Percentiles rank a stretch among this genome's conserved stretches.
These are phyloP conservation scores for Clarias pachynema DNA, from an alignment of 2,797 vertebrate genomes.

Conservation along the genomic window DNA sequence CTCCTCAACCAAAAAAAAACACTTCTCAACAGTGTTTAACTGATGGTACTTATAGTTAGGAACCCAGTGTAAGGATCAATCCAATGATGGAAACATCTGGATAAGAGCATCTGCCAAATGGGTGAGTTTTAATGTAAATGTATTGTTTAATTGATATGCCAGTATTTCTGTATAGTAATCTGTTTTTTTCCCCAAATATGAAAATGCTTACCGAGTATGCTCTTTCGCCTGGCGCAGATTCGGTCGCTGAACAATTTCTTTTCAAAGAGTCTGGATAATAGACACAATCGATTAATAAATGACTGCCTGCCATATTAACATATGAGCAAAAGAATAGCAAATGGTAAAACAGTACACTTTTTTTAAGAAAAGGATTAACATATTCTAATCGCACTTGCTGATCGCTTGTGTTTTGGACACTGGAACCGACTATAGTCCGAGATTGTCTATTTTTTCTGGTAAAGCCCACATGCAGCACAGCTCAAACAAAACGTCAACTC, in stretches of 20 bases:
- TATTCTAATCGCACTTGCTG: neutral
- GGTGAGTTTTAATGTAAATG: too few relatives aligned
- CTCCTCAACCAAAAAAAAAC: too few relatives aligned
- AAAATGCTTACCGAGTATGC: constrained; percentile 27
- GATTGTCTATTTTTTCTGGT: neutral
- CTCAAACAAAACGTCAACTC: neutral
- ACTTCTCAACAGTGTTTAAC: too few relatives aligned
- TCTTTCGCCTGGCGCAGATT: constrained; percentile 5
- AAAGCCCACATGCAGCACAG: neutral
- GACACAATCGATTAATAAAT: constrained; percentile 9
- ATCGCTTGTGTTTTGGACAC: neutral
- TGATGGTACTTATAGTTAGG: too few relatives aligned
- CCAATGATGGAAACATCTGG: neutral
- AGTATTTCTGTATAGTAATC: neutral
- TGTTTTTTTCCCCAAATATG: neutral
- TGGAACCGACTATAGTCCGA: neutral
- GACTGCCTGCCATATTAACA: neutral
- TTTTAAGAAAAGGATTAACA: neutral
- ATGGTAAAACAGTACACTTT: neutral
- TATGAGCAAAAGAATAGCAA: neutral
- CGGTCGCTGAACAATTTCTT: constrained; percentile 19
- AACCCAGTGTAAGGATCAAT: too few relatives aligned
- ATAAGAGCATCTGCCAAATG: too few relatives aligned
- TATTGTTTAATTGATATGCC: neutral
- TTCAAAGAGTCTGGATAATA: constrained; percentile 27